phyloP scores from a whole-genome alignment of 2,113 vertebrate genomes.

The Daboia siamensis region DNA sequence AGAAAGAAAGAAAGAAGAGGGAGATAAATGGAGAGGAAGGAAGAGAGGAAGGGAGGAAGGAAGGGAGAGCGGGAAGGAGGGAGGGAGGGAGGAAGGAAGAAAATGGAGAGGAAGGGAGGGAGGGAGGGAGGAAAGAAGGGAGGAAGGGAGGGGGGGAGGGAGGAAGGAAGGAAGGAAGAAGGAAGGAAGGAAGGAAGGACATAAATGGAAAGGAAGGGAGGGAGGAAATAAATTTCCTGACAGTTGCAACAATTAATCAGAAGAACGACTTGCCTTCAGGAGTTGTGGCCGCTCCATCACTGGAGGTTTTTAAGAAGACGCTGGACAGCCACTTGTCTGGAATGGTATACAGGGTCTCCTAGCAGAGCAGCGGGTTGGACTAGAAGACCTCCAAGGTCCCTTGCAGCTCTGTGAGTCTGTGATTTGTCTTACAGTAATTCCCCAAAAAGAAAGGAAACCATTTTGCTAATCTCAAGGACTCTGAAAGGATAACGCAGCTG shows the following conservation, averaged over 20 bases:
- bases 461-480: background rate
- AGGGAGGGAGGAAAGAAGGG: accelerated
- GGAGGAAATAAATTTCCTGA: no score
- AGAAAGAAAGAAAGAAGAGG: no score
- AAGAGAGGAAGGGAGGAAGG: no score
- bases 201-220: no score
- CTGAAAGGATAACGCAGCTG: background rate
- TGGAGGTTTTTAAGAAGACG: background rate
- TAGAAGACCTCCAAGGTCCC: background rate
- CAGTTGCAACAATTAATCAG: background rate
- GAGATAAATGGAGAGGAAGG: no score
- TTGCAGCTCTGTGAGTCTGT: background rate
- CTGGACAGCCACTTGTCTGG: no score
- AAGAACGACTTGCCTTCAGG: no score
- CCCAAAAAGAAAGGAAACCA: background rate
- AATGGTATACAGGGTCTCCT: background rate
- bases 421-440: background rate
- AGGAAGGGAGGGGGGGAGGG: accelerated
- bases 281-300: background rate
- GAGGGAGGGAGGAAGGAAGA: no score
- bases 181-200: background rate
- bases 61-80: no score
- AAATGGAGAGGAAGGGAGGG: no score
- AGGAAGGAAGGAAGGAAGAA: accelerated
- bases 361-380: background rate